phyloP scores from a whole-genome alignment of 2,113 vertebrate species.

The Ceuthmochares aereus region DNA sequence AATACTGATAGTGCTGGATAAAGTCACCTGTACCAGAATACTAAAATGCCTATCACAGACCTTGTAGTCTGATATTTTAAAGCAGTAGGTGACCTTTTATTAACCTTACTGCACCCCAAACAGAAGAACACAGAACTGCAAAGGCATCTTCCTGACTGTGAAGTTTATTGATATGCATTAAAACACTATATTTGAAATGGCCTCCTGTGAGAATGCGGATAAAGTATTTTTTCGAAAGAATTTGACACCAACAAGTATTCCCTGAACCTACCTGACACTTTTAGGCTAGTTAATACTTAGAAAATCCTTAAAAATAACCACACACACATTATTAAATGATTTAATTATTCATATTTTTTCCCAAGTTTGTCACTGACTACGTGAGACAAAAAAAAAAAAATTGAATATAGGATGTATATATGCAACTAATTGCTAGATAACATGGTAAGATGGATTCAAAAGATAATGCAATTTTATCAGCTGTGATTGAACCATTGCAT shows the following conservation, averaged over 20 bases:
- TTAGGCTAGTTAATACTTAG: background rate
- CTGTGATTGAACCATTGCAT: constrained; percentile 64
- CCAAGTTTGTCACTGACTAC: background rate
- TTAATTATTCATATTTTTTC: background rate
- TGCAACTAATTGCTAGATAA: background rate
- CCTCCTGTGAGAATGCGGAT: background rate
- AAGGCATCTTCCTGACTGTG: background rate
- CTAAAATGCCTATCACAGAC: background rate
- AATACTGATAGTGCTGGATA: background rate
- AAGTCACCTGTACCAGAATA: background rate
- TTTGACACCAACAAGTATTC: background rate
- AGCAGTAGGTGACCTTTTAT: background rate
- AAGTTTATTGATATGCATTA: background rate
- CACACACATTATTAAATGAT: background rate
- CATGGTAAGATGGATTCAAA: constrained; percentile 37
- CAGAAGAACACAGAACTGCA: background rate
- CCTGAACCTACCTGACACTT: background rate
- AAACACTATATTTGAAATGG: background rate
- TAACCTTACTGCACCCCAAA: background rate
- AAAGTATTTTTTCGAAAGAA: background rate
- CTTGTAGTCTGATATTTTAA: background rate
- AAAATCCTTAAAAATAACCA: background rate
- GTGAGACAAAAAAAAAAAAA: background rate
- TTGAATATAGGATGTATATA: background rate
- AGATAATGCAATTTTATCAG: constrained; percentile 69